Conservation (phyloP, 2,888 invertebrate genomes). For the Acronicta psi region DNA sequence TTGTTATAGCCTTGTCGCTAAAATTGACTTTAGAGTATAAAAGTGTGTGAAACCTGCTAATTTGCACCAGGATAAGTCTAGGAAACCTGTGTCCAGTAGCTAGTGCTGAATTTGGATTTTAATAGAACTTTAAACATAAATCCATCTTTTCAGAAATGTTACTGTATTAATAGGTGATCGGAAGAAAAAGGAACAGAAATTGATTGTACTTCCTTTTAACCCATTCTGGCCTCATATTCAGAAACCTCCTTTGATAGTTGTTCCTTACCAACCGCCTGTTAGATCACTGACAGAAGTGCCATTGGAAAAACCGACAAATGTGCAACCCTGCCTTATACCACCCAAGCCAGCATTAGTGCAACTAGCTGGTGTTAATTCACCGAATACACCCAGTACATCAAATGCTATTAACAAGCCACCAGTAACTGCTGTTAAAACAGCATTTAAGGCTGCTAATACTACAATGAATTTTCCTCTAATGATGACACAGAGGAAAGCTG, state of each 20-base stretch:
- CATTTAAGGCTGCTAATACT: neutral
- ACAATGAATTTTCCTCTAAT: neutral
- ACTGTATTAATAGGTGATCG: neutral
- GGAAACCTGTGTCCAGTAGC: neutral
- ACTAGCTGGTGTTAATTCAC: slow-evolving; percentile 2
- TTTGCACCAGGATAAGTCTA: too few species aligned
- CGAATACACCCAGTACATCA: neutral
- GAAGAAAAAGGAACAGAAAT: slow-evolving; percentile 1
- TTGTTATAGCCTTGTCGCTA: too few species aligned
- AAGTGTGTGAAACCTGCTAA: too few species aligned
- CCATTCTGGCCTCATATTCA: neutral
- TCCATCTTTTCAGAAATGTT: slow-evolving; percentile 8
- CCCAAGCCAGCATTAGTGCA: neutral
- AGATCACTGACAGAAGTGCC: slow-evolving; percentile 4
- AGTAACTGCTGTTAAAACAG: too few species aligned
- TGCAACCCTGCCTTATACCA: neutral
- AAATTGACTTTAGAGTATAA: too few species aligned
- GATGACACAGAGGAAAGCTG: neutral
- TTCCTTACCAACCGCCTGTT: neutral
- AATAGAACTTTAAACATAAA: neutral
- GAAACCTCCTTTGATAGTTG: neutral
- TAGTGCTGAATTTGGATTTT: neutral
- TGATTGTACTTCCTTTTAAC: neutral
- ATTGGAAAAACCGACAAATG: neutral
- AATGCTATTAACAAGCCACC: neutral